A percentile compares a stretch with the other conserved stretches of the same genome.
These are phyloP conservation scores for Camponotus fellah DNA, from an alignment of 2,888 invertebrate species.

Conservation along the genomic window DNA sequence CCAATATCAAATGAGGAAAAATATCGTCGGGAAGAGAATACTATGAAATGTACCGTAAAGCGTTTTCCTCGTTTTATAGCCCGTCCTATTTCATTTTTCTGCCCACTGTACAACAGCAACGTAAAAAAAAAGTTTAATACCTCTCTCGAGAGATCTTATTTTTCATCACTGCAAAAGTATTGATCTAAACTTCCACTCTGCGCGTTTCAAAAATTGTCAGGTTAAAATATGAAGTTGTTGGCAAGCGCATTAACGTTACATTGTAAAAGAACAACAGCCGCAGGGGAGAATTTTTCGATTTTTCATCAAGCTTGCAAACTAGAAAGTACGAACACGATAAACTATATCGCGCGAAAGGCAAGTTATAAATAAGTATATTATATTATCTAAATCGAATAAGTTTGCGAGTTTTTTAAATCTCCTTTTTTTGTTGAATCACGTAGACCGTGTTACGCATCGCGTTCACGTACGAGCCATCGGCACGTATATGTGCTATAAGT, in stretches of 20 bases:
- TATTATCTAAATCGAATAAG: slow-evolving; percentile 7
- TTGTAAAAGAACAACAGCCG: slow-evolving; percentile 5
- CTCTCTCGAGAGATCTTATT: slow-evolving; percentile 53
- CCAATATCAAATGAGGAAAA: slow-evolving; percentile 48
- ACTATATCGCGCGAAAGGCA: neutral
- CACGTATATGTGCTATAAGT: slow-evolving; percentile 44
- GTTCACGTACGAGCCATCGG: slow-evolving; percentile 43
- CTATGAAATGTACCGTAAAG: slow-evolving; percentile 37
- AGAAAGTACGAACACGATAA: neutral
- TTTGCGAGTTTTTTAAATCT: neutral
- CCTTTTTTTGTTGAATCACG: slow-evolving; percentile 1
- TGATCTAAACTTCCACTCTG: slow-evolving; percentile 46
- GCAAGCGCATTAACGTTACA: slow-evolving; percentile 43
- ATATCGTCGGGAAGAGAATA: slow-evolving; percentile 30
- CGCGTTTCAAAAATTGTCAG: slow-evolving; percentile 48
- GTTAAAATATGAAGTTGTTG: slow-evolving; percentile 39
- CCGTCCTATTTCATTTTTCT: slow-evolving; percentile 46
- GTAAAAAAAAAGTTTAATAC: slow-evolving; percentile 50
- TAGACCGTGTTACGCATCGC: slow-evolving; percentile 19
- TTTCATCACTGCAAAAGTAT: slow-evolving; percentile 52
- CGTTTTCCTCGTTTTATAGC: slow-evolving; percentile 44
- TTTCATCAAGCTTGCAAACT: slow-evolving; percentile 14
- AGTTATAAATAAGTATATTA: slow-evolving; percentile 12
- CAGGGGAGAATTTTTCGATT: slow-evolving; percentile 4
- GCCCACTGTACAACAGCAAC: slow-evolving; percentile 21